Base-by-base conservation (phyloP, 2,797 vertebrate species). In the Enteromius viviparus region DNA sequence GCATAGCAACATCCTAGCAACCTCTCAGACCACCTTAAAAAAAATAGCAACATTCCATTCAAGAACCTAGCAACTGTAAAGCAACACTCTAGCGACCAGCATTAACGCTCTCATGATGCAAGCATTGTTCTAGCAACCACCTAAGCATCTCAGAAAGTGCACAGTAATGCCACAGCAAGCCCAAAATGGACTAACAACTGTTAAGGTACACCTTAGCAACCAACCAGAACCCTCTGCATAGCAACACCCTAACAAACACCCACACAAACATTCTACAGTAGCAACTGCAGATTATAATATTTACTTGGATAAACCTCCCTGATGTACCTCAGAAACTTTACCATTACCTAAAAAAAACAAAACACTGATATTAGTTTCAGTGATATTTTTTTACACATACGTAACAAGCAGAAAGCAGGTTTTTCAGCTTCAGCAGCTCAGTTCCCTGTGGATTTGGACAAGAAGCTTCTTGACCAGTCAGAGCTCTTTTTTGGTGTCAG, bases 381-480 rank as follows among this genome's bases (percentile, higher is more conserved):
- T 15, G 1, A n/a, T 4, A 12, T 21, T 9, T 21, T 9, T 17
- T 29, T 47, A n/a, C 5, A 58, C 49, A 76, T 45, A 32, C 15
- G 17, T 21, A 32, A 74, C 29, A 75, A 51, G 17, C 45, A n/a
- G 21, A 23, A 34, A 8, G 23, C 8, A 10, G 11, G 19, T 49
- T 49, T 62, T 29, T 55, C 3, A 11, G 55, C 75, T 62, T 45
- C 2, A 49, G 42, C 9, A 0, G 26, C 58, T 49, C 26, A 14
- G 45, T 26, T 82, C 32, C n/a, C 60, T 19, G 34, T 12, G n/a
- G 60, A 53, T 64, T 10, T 78, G 1, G 2, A 29, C 7, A 17
- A 40, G 45, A 47, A 71, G 34, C 65, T 64, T 77, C 74, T 49
- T 37, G 21, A 51, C 78, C 8, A 49, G 26, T 58, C 21, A 47